Conservation (phyloP, 2,797 vertebrate species). For the Sciurus carolinensis region DNA sequence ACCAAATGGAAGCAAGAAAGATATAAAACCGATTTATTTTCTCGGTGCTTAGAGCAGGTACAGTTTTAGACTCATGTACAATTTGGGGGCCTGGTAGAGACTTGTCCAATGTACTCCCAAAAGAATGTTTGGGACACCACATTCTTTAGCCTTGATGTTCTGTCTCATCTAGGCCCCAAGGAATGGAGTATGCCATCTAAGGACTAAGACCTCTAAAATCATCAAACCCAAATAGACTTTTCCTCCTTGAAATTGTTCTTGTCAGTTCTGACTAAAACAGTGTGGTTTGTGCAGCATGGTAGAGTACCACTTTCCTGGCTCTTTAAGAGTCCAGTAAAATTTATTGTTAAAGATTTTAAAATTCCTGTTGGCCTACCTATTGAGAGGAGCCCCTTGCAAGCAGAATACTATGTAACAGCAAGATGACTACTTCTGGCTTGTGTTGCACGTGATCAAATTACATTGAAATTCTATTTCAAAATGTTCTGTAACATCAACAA, state of each 20-base stretch:
- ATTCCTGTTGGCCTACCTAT: neutral
- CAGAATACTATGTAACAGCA: neutral
- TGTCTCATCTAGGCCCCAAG: too few species aligned
- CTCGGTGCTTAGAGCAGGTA: neutral
- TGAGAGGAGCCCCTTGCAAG: neutral
- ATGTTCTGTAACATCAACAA: neutral
- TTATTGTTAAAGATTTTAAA: neutral
- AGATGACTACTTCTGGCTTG: neutral
- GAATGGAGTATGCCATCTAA: too few species aligned
- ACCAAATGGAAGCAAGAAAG: neutral
- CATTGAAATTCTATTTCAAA: neutral
- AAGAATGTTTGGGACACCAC: neutral
- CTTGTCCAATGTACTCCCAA: neutral
- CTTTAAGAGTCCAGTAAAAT: neutral
- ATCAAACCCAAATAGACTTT: too few species aligned
- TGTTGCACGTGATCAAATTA: neutral
- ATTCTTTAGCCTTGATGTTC: too few species aligned
- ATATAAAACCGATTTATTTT: constrained; percentile 8
- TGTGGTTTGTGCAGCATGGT: neutral
- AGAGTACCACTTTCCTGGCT: neutral
- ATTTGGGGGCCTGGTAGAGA: neutral
- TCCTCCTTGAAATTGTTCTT: too few species aligned
- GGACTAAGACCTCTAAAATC: too few species aligned
- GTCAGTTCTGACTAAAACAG: neutral
- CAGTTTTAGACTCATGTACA: neutral